Evolutionary conservation across 1,140 invertebrate genomes (phyloP).

Genomic region (Paraescarpia echinospica): DNA sequence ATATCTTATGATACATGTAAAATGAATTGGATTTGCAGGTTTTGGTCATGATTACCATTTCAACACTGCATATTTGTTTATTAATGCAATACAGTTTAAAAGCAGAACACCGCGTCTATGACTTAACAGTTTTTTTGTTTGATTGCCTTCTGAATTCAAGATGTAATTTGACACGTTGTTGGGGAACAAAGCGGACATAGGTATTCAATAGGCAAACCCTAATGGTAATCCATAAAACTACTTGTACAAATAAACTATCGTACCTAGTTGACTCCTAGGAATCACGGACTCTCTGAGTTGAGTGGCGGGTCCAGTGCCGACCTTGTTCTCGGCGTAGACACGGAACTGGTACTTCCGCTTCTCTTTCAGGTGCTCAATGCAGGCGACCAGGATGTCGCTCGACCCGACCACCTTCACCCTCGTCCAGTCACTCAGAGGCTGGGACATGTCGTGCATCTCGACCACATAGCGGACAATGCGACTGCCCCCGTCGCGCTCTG

Average conservation of each 20-base stretch:
- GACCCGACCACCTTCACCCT: conserved; percentile 25
- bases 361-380: conserved; percentile 84
- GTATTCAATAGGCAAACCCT: too few species aligned
- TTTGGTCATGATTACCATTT: neutral
- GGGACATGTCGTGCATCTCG: conserved; percentile 66
- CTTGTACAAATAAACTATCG: neutral
- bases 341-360: conserved; percentile 56
- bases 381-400: conserved; percentile 30
- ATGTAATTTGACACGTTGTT: too few species aligned
- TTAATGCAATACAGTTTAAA: neutral
- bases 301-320: conserved; percentile 30
- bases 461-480: conserved; percentile 73
- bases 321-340: conserved; percentile 51
- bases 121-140: neutral
- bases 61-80: neutral
- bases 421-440: conserved; percentile 33
- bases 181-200: too few species aligned
- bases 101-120: neutral
- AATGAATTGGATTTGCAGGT: too few species aligned
- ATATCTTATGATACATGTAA: too few species aligned
- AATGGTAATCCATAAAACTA: too few species aligned
- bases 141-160: neutral
- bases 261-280: conserved; percentile 21
- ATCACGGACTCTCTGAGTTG: conserved; percentile 21
- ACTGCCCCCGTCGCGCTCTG: conserved; percentile 71